Evolutionary conservation across 2,888 invertebrate genomes (phyloP).

Genomic region (Plutella xylostella): DNA sequence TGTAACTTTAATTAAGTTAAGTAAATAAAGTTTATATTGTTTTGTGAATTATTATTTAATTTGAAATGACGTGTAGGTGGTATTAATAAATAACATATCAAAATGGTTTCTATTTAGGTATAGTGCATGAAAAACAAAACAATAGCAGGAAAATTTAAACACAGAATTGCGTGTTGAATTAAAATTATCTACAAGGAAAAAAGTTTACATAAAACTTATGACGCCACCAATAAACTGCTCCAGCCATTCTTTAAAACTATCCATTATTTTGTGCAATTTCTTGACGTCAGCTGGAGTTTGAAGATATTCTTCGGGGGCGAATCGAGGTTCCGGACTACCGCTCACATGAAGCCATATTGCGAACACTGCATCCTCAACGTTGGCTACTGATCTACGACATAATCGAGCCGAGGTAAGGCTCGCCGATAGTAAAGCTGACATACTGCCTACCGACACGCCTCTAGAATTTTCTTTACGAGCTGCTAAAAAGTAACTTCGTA

Average conservation of each 20-base stretch:
- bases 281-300: slow-evolving; percentile 42
- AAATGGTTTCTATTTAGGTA: too few species aligned
- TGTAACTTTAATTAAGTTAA: too few species aligned
- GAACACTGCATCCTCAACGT: slow-evolving; percentile 47
- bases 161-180: too few species aligned
- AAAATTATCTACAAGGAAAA: background rate
- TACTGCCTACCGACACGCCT: slow-evolving; percentile 39
- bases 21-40: too few species aligned
- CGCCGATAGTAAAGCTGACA: slow-evolving; percentile 37
- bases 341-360: slow-evolving; percentile 57
- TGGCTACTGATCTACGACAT: slow-evolving; percentile 39
- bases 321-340: slow-evolving; percentile 45
- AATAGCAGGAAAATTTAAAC: too few species aligned
- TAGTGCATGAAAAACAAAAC: too few species aligned
- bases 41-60: too few species aligned
- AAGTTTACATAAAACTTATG: background rate
- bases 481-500: slow-evolving; percentile 46
- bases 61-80: too few species aligned
- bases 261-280: slow-evolving; percentile 37
- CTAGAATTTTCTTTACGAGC: slow-evolving; percentile 43
- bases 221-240: slow-evolving; percentile 36
- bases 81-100: too few species aligned
- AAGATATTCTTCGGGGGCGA: slow-evolving; percentile 51
- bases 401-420: slow-evolving; percentile 47
- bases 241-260: slow-evolving; percentile 48